Evolutionary conservation across 2,797 vertebrate genomes (phyloP).

Genomic region (Gastrophryne carolinensis): DNA sequence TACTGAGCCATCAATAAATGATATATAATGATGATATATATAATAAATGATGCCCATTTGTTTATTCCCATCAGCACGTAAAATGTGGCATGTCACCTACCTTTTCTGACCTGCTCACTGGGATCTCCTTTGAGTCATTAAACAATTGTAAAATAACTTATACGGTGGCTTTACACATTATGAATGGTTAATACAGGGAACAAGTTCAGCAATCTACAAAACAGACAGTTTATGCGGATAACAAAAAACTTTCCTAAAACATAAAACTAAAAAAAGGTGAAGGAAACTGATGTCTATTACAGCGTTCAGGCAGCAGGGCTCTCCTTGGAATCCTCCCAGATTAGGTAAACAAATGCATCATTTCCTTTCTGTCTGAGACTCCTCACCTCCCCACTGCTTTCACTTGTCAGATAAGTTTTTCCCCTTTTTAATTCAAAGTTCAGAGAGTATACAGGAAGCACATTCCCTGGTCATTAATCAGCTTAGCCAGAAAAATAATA

Average conservation of each 20-base stretch:
- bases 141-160: no score
- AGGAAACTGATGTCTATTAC: not conserved
- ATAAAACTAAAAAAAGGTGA: conserved; percentile 6
- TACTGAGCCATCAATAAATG: no score
- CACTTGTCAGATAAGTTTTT: conserved; percentile 7
- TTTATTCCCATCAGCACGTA: no score
- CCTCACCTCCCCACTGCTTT: conserved; percentile 19
- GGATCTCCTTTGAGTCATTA: no score
- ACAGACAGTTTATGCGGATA: not conserved
- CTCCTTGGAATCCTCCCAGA: conserved; percentile 1
- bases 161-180: no score
- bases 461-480: not conserved
- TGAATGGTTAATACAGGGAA: no score
- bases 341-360: conserved; percentile 40
- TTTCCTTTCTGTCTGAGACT: conserved; percentile 32
- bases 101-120: no score
- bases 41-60: no score
- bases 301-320: conserved; percentile 2
- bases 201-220: no score
- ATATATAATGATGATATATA: no score
- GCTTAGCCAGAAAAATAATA: not conserved
- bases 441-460: conserved; percentile 20
- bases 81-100: no score
- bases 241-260: conserved; percentile 15
- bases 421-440: conserved; percentile 5